These are phyloP conservation scores for Tricholaema leucomelas DNA, from an alignment of 2,113 vertebrate genomes.

Conservation along the genomic window DNA sequence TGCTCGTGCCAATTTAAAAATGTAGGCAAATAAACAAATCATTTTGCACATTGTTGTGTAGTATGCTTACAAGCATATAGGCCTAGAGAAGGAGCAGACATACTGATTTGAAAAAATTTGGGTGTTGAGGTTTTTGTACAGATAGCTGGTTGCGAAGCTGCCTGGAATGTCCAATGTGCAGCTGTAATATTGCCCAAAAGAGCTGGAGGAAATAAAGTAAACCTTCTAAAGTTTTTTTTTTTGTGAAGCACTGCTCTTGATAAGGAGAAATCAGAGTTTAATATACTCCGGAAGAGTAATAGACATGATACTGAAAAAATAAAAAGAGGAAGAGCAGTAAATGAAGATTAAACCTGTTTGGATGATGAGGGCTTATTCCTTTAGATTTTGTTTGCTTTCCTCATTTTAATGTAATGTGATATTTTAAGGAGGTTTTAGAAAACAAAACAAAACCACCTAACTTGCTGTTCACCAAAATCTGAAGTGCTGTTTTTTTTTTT, in stretches of 20 bases:
- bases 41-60: conserved; percentile 6
- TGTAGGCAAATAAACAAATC: conserved; percentile 47
- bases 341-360: not conserved
- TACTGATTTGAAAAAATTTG: conserved; percentile 65
- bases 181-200: conserved; percentile 75
- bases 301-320: not conserved
- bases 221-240: not conserved
- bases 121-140: conserved; percentile 32
- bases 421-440: not conserved
- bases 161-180: conserved; percentile 78
- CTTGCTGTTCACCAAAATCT: not conserved
- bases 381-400: not conserved
- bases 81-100: conserved; percentile 1
- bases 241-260: not conserved
- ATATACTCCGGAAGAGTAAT: not conserved
- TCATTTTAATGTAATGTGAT: not conserved
- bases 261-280: not conserved
- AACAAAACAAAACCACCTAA: not conserved
- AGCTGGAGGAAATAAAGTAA: conserved; percentile 27
- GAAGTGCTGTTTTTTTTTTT: not conserved
- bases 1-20: conserved; percentile 53
- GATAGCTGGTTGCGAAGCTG: conserved; percentile 76
- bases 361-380: not conserved
- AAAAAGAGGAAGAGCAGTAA: not conserved
- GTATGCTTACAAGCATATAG: conserved; percentile 44